A percentile compares a stretch with the other conserved stretches of the same genome.
phyloP scores from a whole-genome alignment of 2,113 vertebrate species.

The Callipepla californica region DNA sequence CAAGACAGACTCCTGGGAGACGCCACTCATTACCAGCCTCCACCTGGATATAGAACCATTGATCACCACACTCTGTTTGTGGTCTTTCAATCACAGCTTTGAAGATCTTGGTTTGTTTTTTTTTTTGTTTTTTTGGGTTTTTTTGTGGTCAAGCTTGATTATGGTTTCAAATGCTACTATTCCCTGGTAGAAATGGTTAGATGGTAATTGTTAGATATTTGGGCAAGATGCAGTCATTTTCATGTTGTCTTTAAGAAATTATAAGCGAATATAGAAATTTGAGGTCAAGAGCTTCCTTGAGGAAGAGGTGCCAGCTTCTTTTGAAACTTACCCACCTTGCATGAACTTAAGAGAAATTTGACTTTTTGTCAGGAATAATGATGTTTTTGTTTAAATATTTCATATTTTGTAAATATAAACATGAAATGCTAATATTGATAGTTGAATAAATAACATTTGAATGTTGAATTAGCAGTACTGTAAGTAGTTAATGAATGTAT shows the following conservation, averaged over 20 bases:
- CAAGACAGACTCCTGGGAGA: too few species aligned
- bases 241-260: not conserved
- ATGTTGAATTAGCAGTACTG: not conserved
- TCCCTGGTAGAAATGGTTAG: not conserved
- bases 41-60: too few species aligned
- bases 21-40: too few species aligned
- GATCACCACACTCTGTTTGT: too few species aligned
- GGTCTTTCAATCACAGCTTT: not conserved
- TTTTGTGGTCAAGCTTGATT: not conserved
- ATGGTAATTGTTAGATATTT: not conserved
- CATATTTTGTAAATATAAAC: not conserved
- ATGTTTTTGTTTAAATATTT: not conserved
- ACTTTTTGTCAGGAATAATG: not conserved
- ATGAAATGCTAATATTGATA: not conserved
- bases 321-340: not conserved
- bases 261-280: not conserved
- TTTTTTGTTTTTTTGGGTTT: not conserved
- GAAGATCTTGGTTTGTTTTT: not conserved
- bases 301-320: not conserved
- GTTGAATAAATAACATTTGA: not conserved
- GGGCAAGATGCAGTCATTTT: not conserved
- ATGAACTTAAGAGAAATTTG: not conserved
- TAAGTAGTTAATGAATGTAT: not conserved
- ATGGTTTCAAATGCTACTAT: not conserved
- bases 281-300: not conserved